Percentiles rank a stretch among this genome's conserved stretches.
Conservation (phyloP, 1,140 invertebrate genomes). For the Hestina assimilis region DNA sequence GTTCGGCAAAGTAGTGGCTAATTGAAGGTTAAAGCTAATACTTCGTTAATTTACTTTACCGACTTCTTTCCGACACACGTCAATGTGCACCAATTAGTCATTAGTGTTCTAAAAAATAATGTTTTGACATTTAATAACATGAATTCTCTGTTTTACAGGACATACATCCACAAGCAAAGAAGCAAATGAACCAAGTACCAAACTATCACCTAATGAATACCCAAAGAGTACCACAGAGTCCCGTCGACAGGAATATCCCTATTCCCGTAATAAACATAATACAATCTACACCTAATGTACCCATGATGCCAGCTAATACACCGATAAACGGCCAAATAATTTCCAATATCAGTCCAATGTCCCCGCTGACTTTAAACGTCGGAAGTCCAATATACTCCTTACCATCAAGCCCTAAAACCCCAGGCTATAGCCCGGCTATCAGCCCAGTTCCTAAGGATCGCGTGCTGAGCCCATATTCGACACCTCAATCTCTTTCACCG, state of each 20-base stretch:
- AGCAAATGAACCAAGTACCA: constrained; percentile 29
- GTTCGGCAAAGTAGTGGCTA: background rate
- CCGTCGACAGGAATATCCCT: constrained; percentile 41
- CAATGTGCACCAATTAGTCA: constrained; percentile 34
- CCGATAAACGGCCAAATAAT: constrained; percentile 29
- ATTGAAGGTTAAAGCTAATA: constrained; percentile 44
- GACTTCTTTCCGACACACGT: background rate
- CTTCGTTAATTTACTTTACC: constrained; percentile 11
- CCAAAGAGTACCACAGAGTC: constrained; percentile 30
- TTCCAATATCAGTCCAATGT: constrained; percentile 44
- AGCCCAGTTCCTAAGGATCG: constrained; percentile 59
- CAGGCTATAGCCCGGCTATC: constrained; percentile 53
- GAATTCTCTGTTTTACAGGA: constrained; percentile 40
- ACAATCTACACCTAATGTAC: constrained; percentile 40
- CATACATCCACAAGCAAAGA: constrained; percentile 30
- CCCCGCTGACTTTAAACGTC: constrained; percentile 58
- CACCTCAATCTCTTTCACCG: constrained; percentile 61
- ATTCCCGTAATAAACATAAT: constrained; percentile 60
- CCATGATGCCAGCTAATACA: constrained; percentile 39
- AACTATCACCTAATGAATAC: constrained; percentile 48
- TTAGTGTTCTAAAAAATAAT: background rate
- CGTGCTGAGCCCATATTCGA: constrained; percentile 59
- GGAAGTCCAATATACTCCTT: constrained; percentile 62
- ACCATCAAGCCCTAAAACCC: constrained; percentile 55
- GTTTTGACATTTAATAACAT: background rate